phyloP scores from a whole-genome alignment of 2,113 vertebrate species.

The Micronycteris hirsuta region DNA sequence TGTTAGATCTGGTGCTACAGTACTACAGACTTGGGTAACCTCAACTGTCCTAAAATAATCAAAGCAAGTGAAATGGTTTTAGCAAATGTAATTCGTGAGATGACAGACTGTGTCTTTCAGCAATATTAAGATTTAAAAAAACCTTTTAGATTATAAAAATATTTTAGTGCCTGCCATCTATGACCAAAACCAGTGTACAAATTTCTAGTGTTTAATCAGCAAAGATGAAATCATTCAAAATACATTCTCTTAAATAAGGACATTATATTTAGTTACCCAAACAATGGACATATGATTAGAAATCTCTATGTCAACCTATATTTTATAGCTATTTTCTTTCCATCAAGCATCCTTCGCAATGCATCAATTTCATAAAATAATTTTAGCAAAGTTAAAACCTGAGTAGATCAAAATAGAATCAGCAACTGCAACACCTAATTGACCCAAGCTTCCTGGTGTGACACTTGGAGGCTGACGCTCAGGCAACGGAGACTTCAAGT shows the following conservation, averaged over 20 bases:
- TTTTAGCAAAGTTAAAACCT: neutral
- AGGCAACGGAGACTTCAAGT: neutral
- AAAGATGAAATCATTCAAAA: neutral
- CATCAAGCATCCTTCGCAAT: neutral
- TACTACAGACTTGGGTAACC: neutral
- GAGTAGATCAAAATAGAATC: neutral
- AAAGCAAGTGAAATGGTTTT: conserved; percentile 12
- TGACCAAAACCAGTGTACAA: neutral
- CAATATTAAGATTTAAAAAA: neutral
- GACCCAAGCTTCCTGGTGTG: neutral
- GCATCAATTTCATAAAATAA: neutral
- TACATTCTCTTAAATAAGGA: neutral
- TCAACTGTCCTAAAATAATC: neutral
- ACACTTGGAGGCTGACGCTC: neutral
- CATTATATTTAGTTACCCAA: neutral
- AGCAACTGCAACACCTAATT: neutral
- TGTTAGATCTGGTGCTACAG: neutral
- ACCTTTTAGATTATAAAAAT: neutral
- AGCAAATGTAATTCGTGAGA: neutral
- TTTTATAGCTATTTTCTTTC: neutral
- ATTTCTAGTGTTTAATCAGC: neutral
- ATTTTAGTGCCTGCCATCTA: neutral
- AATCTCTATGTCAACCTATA: neutral
- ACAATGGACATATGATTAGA: neutral
- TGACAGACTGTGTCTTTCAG: neutral